A percentile compares a stretch with the other conserved stretches of the same genome.
These are phyloP conservation scores for Lates calcarifer DNA, from an alignment of 2,113 vertebrate species.

Conservation along the genomic window DNA sequence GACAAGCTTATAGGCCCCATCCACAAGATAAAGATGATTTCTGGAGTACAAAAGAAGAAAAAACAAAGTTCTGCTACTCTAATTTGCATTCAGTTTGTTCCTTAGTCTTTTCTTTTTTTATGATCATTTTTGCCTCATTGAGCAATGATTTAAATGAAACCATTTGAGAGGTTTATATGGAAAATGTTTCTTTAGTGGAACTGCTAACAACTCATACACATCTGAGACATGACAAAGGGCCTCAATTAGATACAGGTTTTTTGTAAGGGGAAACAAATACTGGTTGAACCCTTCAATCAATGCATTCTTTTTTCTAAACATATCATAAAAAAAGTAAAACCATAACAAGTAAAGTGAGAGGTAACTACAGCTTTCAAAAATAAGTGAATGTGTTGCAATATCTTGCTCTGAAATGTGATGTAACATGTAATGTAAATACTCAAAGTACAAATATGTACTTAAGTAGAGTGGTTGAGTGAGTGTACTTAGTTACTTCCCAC, in stretches of 20 bases:
- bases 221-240: no score
- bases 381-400: no score
- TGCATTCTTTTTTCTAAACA: not conserved
- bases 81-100: not conserved
- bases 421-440: not conserved
- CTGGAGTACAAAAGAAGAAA: not conserved
- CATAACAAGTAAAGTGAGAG: not conserved
- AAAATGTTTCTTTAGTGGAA: no score
- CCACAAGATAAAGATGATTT: not conserved
- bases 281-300: not conserved
- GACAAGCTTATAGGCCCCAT: not conserved
- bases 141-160: no score
- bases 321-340: no score
- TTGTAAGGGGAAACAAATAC: not conserved
- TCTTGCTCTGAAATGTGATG: not conserved
- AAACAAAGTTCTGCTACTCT: not conserved
- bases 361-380: not conserved
- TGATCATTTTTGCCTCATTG: no score
- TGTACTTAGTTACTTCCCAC: not conserved
- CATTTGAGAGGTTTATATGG: no score
- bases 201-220: no score
- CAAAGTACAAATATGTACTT: not conserved
- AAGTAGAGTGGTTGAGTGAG: not conserved
- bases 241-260: not conserved
- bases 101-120: not conserved